phyloP scores from a whole-genome alignment of 2,797 vertebrate species.

The Erpetoichthys calabaricus region DNA sequence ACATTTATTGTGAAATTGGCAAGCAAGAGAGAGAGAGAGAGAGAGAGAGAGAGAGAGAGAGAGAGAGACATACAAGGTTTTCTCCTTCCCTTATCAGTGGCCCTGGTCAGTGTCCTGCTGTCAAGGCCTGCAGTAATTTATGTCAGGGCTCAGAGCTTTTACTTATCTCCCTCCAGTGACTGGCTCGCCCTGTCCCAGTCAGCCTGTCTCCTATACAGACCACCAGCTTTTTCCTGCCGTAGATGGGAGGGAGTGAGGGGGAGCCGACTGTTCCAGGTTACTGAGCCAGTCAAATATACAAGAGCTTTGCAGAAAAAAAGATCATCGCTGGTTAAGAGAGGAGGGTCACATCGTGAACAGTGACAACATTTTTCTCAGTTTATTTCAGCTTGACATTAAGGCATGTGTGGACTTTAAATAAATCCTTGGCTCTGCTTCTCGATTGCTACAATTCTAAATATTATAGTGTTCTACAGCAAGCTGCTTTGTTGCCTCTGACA shows the following conservation, averaged over 20 bases:
- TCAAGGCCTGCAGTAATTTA: conserved; percentile 81
- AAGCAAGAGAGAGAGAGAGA: conserved; percentile 34
- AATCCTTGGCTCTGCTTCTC: too few relatives aligned
- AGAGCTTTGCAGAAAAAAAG: conserved; percentile 24
- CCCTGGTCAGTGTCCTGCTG: conserved; percentile 81
- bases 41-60: conserved; percentile 24
- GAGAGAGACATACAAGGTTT: conserved; percentile 38
- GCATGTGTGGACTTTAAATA: background rate
- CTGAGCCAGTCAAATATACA: conserved; percentile 14
- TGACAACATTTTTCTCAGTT: conserved; percentile 12
- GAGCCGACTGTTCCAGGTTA: conserved; percentile 19
- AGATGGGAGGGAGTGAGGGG: conserved; percentile 10
- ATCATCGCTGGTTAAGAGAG: conserved; percentile 17
- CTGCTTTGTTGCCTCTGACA: too few relatives aligned
- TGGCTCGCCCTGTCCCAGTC: conserved; percentile 51
- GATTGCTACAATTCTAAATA: too few relatives aligned
- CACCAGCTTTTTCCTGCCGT: conserved; percentile 41
- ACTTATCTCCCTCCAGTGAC: conserved; percentile 68
- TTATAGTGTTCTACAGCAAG: too few relatives aligned
- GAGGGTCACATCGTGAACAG: conserved; percentile 3
- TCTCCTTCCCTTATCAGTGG: conserved; percentile 62
- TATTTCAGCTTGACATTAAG: conserved; percentile 16
- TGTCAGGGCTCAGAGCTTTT: conserved; percentile 68
- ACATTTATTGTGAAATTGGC: conserved; percentile 49
- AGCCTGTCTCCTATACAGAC: conserved; percentile 58